These are phyloP conservation scores for Parnassius smintheus DNA, from an alignment of 2,888 invertebrate genomes.

Conservation along the genomic window DNA sequence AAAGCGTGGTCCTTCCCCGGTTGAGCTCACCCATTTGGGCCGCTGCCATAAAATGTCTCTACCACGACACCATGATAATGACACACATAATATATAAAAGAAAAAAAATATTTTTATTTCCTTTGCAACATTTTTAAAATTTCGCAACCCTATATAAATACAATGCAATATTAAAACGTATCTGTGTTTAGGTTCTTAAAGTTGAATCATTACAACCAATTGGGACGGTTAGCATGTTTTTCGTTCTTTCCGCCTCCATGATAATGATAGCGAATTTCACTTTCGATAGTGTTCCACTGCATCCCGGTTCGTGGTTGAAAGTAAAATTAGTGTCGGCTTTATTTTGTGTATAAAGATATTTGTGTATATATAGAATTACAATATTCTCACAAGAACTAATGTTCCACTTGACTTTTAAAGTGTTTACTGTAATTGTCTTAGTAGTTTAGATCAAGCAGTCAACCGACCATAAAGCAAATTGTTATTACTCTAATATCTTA, in stretches of 20 bases:
- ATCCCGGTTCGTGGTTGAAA: slow-evolving; percentile 30
- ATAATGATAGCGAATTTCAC: slow-evolving; percentile 44
- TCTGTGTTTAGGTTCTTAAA: slow-evolving; percentile 19
- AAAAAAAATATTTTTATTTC: too few relatives aligned
- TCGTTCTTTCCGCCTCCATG: slow-evolving; percentile 39
- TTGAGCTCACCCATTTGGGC: too few relatives aligned
- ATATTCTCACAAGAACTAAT: background rate
- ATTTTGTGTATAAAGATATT: slow-evolving; percentile 29
- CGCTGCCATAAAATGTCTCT: too few relatives aligned
- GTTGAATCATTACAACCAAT: slow-evolving; percentile 31
- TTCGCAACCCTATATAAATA: slow-evolving; percentile 16
- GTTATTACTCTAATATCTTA: slow-evolving; percentile 8
- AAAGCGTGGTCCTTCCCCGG: too few relatives aligned
- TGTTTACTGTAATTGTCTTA: background rate
- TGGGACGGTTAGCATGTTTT: slow-evolving; percentile 31
- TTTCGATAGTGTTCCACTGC: slow-evolving; percentile 41
- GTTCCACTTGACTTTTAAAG: background rate
- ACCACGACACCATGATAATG: too few relatives aligned
- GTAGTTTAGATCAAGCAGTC: slow-evolving; percentile 1
- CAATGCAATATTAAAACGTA: slow-evolving; percentile 4
- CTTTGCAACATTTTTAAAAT: background rate
- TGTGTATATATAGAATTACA: too few relatives aligned
- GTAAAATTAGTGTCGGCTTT: slow-evolving; percentile 39
- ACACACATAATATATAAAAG: too few relatives aligned
- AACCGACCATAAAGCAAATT: slow-evolving; percentile 13